Evolutionary conservation across 1,140 invertebrate species (phyloP).

Genomic region (Mizuhopecten yessoensis): DNA sequence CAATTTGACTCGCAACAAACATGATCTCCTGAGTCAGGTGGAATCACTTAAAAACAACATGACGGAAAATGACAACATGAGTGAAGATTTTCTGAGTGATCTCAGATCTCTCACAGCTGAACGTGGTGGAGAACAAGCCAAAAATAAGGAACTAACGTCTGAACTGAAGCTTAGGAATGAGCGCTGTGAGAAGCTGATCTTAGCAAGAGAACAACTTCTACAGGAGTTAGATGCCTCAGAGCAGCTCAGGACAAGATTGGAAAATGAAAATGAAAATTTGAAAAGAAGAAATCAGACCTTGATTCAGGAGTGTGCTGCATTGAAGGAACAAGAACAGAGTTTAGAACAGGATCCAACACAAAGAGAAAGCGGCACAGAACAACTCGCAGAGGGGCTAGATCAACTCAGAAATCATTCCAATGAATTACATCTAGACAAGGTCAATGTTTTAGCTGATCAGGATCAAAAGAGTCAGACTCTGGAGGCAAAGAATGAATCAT

Average conservation of each 20-base stretch:
- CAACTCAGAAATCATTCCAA: too few species aligned
- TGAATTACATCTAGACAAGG: too few species aligned
- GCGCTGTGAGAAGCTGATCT: neutral
- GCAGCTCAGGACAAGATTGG: neutral
- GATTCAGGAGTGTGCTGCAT: neutral
- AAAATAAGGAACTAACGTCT: neutral
- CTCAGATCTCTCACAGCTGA: neutral
- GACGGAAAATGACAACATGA: neutral
- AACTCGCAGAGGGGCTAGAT: too few species aligned
- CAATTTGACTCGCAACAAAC: neutral
- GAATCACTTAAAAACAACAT: neutral
- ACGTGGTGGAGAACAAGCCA: neutral
- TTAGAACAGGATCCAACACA: neutral
- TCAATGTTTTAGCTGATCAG: neutral
- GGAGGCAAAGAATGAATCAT: neutral
- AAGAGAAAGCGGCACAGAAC: too few species aligned
- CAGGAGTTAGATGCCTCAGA: neutral
- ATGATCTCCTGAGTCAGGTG: neutral
- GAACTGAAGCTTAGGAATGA: neutral
- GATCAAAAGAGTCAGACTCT: neutral
- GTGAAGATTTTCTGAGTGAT: neutral
- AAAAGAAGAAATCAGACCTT: neutral
- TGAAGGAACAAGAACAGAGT: neutral
- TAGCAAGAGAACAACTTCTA: neutral
- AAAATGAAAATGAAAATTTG: neutral